phyloP scores from a whole-genome alignment of 1,140 invertebrate genomes.

The Dufourea novaeangliae region DNA sequence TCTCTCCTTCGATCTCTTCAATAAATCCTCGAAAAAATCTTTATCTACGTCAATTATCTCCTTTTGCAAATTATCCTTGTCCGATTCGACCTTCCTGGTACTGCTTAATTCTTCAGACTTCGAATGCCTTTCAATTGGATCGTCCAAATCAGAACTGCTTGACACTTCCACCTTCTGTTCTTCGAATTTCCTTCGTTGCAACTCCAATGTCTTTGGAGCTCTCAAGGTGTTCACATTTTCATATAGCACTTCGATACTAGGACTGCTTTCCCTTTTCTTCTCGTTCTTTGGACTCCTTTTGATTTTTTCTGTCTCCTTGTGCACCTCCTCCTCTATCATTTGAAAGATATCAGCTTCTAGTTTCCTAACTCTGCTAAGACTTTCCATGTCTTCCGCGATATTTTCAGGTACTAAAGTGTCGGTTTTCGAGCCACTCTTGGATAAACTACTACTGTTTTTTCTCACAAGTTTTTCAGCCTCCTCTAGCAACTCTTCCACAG shows the following conservation, averaged over 20 bases:
- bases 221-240: constrained; percentile 65
- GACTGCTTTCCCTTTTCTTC: constrained; percentile 65
- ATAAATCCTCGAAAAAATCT: constrained; percentile 76
- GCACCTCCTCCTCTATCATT: constrained; percentile 75
- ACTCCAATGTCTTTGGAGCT: constrained; percentile 67
- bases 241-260: constrained; percentile 67
- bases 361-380: constrained; percentile 65
- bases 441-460: constrained; percentile 73
- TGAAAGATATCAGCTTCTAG: constrained; percentile 79
- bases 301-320: constrained; percentile 74
- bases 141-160: constrained; percentile 77
- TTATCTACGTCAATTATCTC: constrained; percentile 81
- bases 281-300: constrained; percentile 71
- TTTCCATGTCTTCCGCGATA: constrained; percentile 40
- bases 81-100: constrained; percentile 60
- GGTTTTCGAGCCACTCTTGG: constrained; percentile 70
- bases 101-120: constrained; percentile 71
- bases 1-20: constrained; percentile 74
- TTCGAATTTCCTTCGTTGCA: constrained; percentile 74
- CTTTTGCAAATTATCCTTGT: constrained; percentile 77
- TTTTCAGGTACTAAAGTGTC: constrained; percentile 71
- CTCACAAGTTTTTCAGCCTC: constrained; percentile 78
- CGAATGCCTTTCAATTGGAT: constrained; percentile 78
- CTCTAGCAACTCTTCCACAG: constrained; percentile 77
- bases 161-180: constrained; percentile 77